phyloP scores from a whole-genome alignment of 2,797 vertebrate species.

The Melanotaenia nigrans region DNA sequence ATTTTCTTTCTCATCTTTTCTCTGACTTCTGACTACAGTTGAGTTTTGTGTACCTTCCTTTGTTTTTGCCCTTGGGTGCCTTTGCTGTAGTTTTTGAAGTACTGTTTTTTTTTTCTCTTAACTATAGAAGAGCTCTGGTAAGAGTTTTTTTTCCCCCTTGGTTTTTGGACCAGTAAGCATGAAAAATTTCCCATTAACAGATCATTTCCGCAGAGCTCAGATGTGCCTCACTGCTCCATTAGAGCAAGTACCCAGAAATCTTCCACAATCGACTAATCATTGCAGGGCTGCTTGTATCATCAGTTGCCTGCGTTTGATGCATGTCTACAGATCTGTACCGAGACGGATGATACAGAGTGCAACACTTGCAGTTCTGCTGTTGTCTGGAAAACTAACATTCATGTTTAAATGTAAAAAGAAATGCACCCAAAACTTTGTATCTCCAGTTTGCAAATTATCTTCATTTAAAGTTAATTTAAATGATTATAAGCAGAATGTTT shows the following conservation, averaged over 20 bases:
- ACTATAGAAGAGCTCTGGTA: constrained; percentile 13
- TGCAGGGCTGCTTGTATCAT: constrained; percentile 8
- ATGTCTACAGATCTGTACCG: not conserved
- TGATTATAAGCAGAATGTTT: too few species aligned
- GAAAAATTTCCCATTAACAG: constrained; percentile 56
- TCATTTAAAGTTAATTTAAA: too few species aligned
- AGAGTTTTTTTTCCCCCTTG: constrained; percentile 1
- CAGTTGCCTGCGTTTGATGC: constrained; percentile 13
- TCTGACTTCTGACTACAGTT: constrained; percentile 7
- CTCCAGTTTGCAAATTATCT: too few species aligned
- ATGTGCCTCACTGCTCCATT: constrained; percentile 49
- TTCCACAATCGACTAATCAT: constrained; percentile 34
- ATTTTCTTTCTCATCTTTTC: constrained; percentile 2
- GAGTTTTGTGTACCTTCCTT: not conserved
- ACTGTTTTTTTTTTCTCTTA: not conserved
- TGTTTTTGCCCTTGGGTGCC: not conserved
- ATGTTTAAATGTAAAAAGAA: not conserved
- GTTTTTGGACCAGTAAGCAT: constrained; percentile 45
- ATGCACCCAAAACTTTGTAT: too few species aligned
- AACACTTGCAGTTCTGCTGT: too few species aligned
- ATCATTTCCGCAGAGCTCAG: constrained; percentile 50
- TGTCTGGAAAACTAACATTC: not conserved
- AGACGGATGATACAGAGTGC: not conserved
- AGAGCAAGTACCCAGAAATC: constrained; percentile 48
- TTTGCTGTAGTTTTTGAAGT: constrained; percentile 9